These are phyloP conservation scores for Sebastolobus altivelis DNA, from an alignment of 2,797 vertebrate species.

Conservation along the genomic window DNA sequence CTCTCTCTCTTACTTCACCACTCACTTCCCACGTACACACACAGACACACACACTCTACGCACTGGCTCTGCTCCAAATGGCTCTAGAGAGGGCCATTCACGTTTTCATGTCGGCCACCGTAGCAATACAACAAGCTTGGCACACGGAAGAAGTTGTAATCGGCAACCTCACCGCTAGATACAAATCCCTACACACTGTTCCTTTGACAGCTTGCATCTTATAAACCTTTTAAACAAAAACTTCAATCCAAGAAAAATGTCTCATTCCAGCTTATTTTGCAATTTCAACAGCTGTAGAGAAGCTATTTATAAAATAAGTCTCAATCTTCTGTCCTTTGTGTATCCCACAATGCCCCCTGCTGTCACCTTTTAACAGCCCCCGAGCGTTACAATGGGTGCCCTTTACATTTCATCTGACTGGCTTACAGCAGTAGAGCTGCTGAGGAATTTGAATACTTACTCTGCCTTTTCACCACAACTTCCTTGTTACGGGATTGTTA, in stretches of 20 bases:
- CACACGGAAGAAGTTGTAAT: no score
- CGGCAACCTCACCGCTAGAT: no score
- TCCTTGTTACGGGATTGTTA: slow-evolving; percentile 52
- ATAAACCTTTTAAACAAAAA: background rate
- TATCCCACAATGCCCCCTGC: slow-evolving; percentile 68
- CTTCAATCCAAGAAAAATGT: background rate
- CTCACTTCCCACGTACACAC: accelerated
- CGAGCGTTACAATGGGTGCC: slow-evolving; percentile 60
- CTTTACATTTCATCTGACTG: slow-evolving; percentile 57
- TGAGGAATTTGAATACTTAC: slow-evolving; percentile 63
- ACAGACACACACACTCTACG: no score
- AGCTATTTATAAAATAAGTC: background rate
- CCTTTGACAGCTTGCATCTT: background rate
- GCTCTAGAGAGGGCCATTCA: no score
- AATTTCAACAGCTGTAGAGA: background rate
- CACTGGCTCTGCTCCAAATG: no score
- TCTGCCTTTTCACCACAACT: slow-evolving; percentile 39
- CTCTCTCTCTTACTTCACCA: no score
- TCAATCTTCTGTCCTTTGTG: slow-evolving; percentile 35
- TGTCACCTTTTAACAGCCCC: slow-evolving; percentile 40
- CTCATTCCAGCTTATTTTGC: background rate
- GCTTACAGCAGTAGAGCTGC: slow-evolving; percentile 37
- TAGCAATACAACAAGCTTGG: accelerated
- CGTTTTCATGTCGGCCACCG: no score
- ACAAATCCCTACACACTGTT: no score